phyloP scores from a whole-genome alignment of 1,140 invertebrate species.

The Drosophila sucinea region DNA sequence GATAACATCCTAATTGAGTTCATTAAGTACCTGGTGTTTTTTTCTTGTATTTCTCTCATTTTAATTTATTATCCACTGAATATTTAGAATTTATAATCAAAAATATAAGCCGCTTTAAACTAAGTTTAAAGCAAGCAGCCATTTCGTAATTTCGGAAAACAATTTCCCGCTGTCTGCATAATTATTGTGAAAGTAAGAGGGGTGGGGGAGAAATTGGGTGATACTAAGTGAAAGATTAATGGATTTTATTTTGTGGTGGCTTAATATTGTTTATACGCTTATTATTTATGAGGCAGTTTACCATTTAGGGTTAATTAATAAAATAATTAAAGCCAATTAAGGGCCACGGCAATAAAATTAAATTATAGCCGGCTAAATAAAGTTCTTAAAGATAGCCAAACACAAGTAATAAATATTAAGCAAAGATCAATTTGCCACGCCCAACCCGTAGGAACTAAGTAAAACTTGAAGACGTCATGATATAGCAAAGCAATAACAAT shows the following conservation, averaged over 20 bases:
- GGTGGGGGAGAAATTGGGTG: constrained; percentile 1
- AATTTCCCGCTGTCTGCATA: constrained; percentile 15
- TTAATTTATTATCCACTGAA: neutral
- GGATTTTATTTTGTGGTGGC: constrained; percentile 46
- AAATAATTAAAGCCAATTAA: constrained; percentile 35
- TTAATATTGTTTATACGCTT: constrained; percentile 35
- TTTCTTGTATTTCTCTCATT: too few species aligned
- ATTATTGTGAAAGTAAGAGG: constrained; percentile 21
- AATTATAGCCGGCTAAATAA: constrained; percentile 2
- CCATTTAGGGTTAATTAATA: constrained; percentile 26
- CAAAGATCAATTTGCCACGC: constrained; percentile 16
- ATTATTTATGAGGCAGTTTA: constrained; percentile 39
- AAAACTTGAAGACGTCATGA: constrained; percentile 59
- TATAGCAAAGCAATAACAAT: constrained; percentile 74
- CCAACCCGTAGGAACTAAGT: constrained; percentile 5
- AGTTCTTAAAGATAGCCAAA: constrained; percentile 2
- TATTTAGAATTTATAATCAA: neutral
- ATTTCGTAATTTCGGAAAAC: neutral
- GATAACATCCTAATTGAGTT: too few species aligned
- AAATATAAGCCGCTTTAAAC: constrained; percentile 1
- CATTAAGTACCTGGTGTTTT: too few species aligned
- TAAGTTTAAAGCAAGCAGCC: neutral
- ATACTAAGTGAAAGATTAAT: constrained; percentile 58
- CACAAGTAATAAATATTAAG: constrained; percentile 23
- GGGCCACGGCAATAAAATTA: constrained; percentile 4